Base-by-base conservation (phyloP, 2,888 invertebrate species). In the Drosophila diplacantha region DNA sequence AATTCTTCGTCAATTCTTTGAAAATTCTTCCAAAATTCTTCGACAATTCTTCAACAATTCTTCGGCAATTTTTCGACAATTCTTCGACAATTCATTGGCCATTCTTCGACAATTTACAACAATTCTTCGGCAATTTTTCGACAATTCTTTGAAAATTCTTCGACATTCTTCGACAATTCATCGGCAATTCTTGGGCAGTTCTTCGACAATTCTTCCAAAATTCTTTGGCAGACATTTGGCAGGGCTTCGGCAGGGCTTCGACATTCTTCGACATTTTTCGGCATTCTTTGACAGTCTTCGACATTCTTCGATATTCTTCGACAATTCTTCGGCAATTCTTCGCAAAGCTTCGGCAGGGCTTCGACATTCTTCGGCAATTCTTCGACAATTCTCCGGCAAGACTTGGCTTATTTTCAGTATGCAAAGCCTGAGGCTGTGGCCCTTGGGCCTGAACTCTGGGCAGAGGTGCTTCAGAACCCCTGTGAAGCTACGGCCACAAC, bases 31-130 rank as follows among this genome's bases (percentile, higher is more conserved):
- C 3, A 3, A 6, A 34, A 34, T n/a, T n/a, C 34, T 32, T 12
- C 4, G 6, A 0, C 3, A 14, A 32, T 14, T 6, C 3, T n/a
- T n/a, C 3, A n/a, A n/a, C n/a, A n/a, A 12, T 3, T 1, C 5
- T 12, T 31, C 14, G 14, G 5, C 2, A 32, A 32, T 4, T 12
- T 14, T 14, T 12, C 14, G 2, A 5, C n/a, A 34, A n/a, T 3
- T n/a, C 8, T 16, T 34, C n/a, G 8, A 3, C 3, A n/a, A 34
- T 8, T n/a, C n/a, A n/a, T n/a, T n/a, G n/a, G n/a, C n/a, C n/a
- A n/a, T n/a, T n/a, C n/a, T n/a, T n/a, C n/a, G n/a, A n/a, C n/a
- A n/a, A n/a, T n/a, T n/a, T n/a, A n/a, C n/a, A n/a, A n/a, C n/a
- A n/a, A n/a, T n/a, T n/a, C n/a, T n/a, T n/a, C n/a, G n/a, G n/a